Base-by-base conservation (phyloP, 2,888 invertebrate genomes). In the Aspidiotus destructor region DNA sequence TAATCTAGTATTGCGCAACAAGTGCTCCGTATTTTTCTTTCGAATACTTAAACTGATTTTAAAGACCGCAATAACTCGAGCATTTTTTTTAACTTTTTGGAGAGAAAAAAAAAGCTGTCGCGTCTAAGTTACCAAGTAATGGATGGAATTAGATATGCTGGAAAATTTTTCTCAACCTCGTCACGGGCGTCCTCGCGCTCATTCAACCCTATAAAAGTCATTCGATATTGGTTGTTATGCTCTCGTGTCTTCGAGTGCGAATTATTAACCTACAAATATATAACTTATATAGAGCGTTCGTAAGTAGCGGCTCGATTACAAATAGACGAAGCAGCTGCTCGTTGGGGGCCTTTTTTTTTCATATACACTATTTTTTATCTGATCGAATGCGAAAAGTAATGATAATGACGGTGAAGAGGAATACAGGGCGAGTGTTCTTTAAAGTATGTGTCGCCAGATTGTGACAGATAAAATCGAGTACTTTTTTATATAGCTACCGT, bases 401-500 rank as follows among this genome's bases (percentile, higher is more conserved):
- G 15, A 16, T 17, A 58, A 40, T 40, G 10, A 58, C 8, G 40
- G 40, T 40, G 40, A 58, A 58, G 2, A 40, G 40, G 17, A 17
- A 40, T 28, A 58, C 40, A 58, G 13, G 9, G 10, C 15, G 17
- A 17, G 28, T 58, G 65, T 65, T 44, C 65, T 58, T 58, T 57
- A 57, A 58, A 65, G 57, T 54, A 65, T 64, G 58, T 65, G 65
- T 58, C 65, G 65, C 48, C 16, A 65, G 65, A 65, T 65, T 65
- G 65, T 65, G 65, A 65, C 58, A 65, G 65, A 65, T 65, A 65
- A 65, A 58, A 65, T 58, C 65, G 65, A 65, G 65, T 65, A 65
- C 65, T 48, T 58, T 63, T 65, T 44, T 65, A 58, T 64, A 42
- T 8, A 54, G 15, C 55, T 8, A 54, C 55, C 17, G 17, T n/a